Percentiles rank a stretch among this genome's conserved stretches.
These are phyloP conservation scores for Parazoanthus darwini DNA, from an alignment of 92 coral and sea anemone species.

Conservation along the genomic window DNA sequence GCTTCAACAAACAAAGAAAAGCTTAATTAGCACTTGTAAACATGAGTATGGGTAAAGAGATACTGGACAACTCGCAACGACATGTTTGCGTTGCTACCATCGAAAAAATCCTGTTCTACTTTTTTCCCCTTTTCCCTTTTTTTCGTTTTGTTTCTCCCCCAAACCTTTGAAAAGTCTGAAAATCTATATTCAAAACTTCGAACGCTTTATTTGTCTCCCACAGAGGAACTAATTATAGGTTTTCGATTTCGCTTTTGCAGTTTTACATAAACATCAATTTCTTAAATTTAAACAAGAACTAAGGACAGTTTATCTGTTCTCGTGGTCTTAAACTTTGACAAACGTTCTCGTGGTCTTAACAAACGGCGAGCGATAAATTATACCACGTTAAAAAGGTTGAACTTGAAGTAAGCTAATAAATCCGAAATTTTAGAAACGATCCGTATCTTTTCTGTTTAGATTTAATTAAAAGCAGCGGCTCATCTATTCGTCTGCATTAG, in stretches of 20 bases:
- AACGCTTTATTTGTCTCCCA: background rate
- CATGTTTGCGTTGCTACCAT: background rate
- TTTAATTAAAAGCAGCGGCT: background rate
- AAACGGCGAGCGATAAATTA: background rate
- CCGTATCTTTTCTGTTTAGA: background rate
- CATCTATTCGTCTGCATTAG: background rate
- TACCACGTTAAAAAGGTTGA: background rate
- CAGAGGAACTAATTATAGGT: background rate
- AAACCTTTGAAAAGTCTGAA: background rate
- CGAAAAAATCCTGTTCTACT: background rate
- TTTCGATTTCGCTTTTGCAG: background rate
- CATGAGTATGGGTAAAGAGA: background rate
- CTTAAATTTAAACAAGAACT: background rate
- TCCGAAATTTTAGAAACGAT: too few relatives aligned
- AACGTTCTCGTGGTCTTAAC: background rate
- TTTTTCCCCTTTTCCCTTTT: background rate
- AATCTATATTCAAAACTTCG: background rate
- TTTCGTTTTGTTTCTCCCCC: background rate
- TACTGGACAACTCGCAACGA: background rate
- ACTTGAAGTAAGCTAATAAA: background rate
- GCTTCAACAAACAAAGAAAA: conserved; percentile 11
- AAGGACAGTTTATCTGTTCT: background rate
- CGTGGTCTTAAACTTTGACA: too few relatives aligned
- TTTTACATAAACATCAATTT: background rate
- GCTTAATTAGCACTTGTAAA: conserved; percentile 10